These are phyloP conservation scores for Mesoclemmys tuberculata DNA, from an alignment of 2,113 vertebrate species.

Conservation along the genomic window DNA sequence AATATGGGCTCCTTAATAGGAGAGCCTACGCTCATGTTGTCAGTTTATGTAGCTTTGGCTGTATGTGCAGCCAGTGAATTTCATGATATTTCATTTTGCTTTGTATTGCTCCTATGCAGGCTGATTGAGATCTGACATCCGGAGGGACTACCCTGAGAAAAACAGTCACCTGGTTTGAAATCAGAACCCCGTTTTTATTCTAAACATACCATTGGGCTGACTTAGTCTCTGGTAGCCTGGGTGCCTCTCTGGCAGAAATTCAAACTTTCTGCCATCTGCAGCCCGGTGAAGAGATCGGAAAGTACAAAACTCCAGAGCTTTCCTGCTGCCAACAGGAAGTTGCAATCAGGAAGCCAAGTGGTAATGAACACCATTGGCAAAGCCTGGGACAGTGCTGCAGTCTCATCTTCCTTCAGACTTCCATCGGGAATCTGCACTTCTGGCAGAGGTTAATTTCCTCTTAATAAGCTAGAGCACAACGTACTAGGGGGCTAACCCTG, in stretches of 20 bases:
- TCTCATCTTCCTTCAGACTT: constrained; percentile 37
- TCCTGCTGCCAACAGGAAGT: constrained; percentile 56
- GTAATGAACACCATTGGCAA: constrained; percentile 41
- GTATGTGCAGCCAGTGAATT: not conserved
- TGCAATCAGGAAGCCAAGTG: constrained; percentile 48
- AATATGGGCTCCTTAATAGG: rapidly evolving
- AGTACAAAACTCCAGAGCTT: constrained; percentile 28
- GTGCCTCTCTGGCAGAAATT: constrained; percentile 60
- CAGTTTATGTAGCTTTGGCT: not conserved
- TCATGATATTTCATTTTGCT: constrained; percentile 12
- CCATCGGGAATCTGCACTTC: constrained; percentile 24
- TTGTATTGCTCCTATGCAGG: constrained; percentile 6
- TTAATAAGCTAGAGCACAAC: not conserved
- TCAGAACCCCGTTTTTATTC: constrained; percentile 11
- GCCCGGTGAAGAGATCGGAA: constrained; percentile 45
- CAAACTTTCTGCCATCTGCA: constrained; percentile 53
- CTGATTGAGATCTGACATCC: not conserved
- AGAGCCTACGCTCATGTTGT: not conserved
- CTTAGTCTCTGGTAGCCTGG: constrained; percentile 7
- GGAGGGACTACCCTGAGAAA: not conserved
- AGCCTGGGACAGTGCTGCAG: constrained; percentile 15
- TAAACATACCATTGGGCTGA: not conserved
- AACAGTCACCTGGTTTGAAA: not conserved
- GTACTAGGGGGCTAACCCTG: constrained; percentile 39
- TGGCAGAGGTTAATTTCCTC: constrained; percentile 33